phyloP scores from a whole-genome alignment of 2,113 vertebrate species.

The Phalacrocorax pelagicus region DNA sequence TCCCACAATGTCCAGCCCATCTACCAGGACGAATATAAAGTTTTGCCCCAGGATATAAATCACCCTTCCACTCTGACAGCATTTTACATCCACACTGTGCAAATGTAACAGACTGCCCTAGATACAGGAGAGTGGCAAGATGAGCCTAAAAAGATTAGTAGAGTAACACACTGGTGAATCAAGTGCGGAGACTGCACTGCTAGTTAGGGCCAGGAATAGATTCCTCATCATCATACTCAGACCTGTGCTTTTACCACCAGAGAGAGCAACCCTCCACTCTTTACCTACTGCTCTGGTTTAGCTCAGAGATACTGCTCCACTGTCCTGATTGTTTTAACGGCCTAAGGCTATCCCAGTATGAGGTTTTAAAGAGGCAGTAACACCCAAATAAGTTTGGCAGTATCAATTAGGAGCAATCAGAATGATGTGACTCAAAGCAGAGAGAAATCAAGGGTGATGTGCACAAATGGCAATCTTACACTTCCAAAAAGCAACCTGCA shows the following conservation, averaged over 20 bases:
- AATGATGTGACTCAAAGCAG: not conserved
- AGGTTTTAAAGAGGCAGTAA: slow-evolving; percentile 22
- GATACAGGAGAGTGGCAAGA: not conserved
- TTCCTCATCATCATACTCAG: not conserved
- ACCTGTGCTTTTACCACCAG: not conserved
- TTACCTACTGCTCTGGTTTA: slow-evolving; percentile 62
- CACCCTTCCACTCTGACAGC: not conserved
- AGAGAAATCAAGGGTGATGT: not conserved
- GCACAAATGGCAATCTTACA: fast-evolving
- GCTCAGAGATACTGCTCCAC: slow-evolving; percentile 36
- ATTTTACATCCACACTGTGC: not conserved
- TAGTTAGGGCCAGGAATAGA: slow-evolving; percentile 27
- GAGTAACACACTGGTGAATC: slow-evolving; percentile 1
- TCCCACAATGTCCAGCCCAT: not conserved
- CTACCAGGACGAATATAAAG: not conserved
- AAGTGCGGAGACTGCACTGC: not conserved
- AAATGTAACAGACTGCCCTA: not conserved
- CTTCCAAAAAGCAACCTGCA: not conserved
- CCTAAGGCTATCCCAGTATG: not conserved
- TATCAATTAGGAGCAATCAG: not conserved
- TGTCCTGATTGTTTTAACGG: slow-evolving; percentile 35
- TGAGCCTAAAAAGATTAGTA: not conserved
- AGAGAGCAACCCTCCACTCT: not conserved
- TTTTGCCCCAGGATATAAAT: not conserved
- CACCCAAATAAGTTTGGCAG: not conserved